Conservation (phyloP, 2,888 invertebrate genomes). For the Physocephala rufipes region DNA sequence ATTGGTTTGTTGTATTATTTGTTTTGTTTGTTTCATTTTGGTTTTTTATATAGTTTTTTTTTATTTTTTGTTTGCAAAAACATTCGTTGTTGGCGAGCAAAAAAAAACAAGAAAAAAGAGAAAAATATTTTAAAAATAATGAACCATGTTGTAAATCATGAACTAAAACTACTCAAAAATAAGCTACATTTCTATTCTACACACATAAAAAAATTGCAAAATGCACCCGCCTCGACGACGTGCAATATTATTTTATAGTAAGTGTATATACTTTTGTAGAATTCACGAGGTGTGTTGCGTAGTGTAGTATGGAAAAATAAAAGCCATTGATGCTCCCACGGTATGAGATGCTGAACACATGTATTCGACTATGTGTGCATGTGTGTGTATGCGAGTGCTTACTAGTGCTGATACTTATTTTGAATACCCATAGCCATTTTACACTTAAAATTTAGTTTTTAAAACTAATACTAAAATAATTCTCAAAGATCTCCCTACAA, state of each 20-base stretch:
- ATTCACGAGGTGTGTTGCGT: neutral
- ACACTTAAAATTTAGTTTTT: conserved; percentile 10
- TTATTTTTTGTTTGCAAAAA: conserved; percentile 24
- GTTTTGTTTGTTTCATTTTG: conserved; percentile 13
- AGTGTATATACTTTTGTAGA: neutral
- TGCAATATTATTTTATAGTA: neutral
- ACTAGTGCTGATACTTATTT: too few relatives aligned
- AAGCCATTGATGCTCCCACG: too few relatives aligned
- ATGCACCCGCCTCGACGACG: neutral
- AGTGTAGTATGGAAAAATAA: too few relatives aligned
- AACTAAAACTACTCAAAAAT: conserved; percentile 32
- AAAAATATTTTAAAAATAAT: conserved; percentile 51
- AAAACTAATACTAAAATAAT: conserved; percentile 5
- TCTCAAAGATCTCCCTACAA: neutral
- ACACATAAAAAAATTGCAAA: conserved; percentile 15
- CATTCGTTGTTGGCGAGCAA: neutral
- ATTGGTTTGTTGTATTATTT: too few relatives aligned
- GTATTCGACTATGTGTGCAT: conserved; percentile 4
- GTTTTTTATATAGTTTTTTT: neutral
- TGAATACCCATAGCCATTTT: too few relatives aligned
- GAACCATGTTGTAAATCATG: conserved; percentile 44
- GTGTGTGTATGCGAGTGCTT: neutral
- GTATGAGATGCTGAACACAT: neutral
- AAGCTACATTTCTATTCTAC: conserved; percentile 16
- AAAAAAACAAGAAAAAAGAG: conserved; percentile 44